Percentiles rank a stretch among this genome's conserved stretches.
These are phyloP conservation scores for Penaeus japonicus DNA, from an alignment of 1,140 invertebrate species.

Conservation along the genomic window DNA sequence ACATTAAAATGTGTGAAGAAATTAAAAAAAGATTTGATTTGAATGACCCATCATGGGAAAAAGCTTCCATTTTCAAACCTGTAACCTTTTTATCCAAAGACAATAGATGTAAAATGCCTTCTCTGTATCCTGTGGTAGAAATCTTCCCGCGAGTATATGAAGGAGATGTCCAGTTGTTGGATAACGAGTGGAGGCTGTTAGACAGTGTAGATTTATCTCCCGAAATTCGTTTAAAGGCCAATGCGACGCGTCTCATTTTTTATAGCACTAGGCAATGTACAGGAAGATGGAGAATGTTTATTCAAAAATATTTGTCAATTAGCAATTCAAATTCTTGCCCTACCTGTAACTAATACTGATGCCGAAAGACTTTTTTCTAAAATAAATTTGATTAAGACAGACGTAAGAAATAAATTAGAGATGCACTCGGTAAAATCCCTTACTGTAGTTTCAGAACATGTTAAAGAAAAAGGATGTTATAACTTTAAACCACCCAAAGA, in stretches of 20 bases:
- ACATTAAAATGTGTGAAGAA: conserved; percentile 7
- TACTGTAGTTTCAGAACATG: not conserved
- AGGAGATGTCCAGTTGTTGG: not conserved
- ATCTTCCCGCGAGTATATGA: not conserved
- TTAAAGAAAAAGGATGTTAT: not conserved
- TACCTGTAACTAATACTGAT: conserved; percentile 8
- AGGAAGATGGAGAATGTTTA: not conserved
- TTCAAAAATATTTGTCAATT: conserved; percentile 12
- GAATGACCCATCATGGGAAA: not conserved
- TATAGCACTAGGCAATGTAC: not conserved
- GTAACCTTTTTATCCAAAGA: not conserved
- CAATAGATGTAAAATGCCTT: conserved; percentile 6
- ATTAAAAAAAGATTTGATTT: not conserved
- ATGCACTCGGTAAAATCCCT: not conserved
- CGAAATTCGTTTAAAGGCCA: not conserved
- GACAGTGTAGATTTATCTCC: not conserved
- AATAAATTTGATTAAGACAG: conserved; percentile 20
- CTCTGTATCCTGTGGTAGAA: not conserved
- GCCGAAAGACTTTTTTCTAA: conserved; percentile 36
- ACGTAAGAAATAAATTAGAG: not conserved
- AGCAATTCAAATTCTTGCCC: conserved; percentile 11
- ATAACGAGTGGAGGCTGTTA: conserved; percentile 14
- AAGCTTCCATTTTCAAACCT: not conserved
- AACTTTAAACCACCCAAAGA: not conserved
- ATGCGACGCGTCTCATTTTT: not conserved